phyloP scores from a whole-genome alignment of 2,797 vertebrate genomes.

The Heliangelus exortis region DNA sequence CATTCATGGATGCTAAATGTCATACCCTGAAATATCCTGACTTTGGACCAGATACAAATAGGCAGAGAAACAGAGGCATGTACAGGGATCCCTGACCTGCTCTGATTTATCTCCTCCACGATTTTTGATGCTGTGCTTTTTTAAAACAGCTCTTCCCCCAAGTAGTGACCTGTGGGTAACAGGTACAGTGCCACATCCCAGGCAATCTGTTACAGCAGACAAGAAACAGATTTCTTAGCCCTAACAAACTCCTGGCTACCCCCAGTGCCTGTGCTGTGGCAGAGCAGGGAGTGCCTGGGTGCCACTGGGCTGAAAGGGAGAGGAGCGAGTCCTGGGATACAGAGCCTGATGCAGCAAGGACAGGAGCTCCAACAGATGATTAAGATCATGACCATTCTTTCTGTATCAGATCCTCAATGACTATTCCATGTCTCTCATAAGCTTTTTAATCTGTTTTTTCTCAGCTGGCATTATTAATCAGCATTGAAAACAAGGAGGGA shows the following conservation, averaged over 20 bases:
- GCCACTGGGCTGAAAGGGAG: not conserved
- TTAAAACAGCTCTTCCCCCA: not conserved
- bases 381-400: not conserved
- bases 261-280: not conserved
- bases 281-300: not conserved
- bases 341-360: not conserved
- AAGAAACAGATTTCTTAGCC: constrained; percentile 10
- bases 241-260: not conserved
- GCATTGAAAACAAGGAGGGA: not conserved
- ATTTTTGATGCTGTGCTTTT: not conserved
- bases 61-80: not conserved
- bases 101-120: not conserved
- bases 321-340: not conserved
- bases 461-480: not conserved
- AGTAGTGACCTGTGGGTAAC: not conserved
- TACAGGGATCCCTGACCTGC: not conserved
- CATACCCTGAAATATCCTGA: not conserved
- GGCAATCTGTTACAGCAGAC: not conserved
- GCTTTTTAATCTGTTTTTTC: not conserved
- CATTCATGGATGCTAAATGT: not conserved
- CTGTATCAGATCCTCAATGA: not conserved
- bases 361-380: not conserved
- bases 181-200: not conserved
- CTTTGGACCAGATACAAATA: constrained; percentile 18
- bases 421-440: not conserved